Evolutionary conservation across 2,113 vertebrate genomes (phyloP), one percentile per base, ranked within the genome.

Genomic region (Crotophaga sulcirostris): DNA sequence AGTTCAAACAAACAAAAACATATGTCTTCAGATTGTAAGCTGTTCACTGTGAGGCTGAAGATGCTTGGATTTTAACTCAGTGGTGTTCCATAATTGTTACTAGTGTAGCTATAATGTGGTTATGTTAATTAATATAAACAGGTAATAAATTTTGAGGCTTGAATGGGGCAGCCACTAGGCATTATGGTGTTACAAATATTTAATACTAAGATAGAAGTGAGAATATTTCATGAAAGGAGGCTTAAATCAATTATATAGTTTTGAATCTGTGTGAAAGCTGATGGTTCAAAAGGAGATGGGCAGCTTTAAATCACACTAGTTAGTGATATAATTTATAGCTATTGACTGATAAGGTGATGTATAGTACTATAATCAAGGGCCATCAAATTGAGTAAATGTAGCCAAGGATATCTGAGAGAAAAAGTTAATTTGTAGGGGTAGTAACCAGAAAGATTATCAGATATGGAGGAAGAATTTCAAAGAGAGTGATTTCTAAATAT

Each of bases 11-110:
- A 77, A 51, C 44, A 52, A 40, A 45, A 31, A 44, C 4, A 8
- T 67, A 31, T 40, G 91, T 94, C 85, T 84, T 94, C 76, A 87
- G 91, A 84, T 52, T 84, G 75, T 78, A 56, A 87, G 28, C 49
- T 49, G 11, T 88, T 87, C 85, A 66, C 81, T 92, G 64, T 92
- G 93, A 93, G 92, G 89, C 95, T 97, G 73, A 92, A 96, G 94
- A 89, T 93, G 70, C 52, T 97, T 38, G 21, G 84, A 74, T 90
- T 96, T 95, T 88, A 94, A 95, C 93, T 96, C 75, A 19, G 75
- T 95, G 93, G 87, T 91, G 93, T 89, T 96, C 87, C 69, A 9
- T 93, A 97, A 93, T 82, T 94, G 93, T 62, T 94, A 87, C 83
- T 84, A 75, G 84, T 93, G 47, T 88, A 68, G 78, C 40, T 95